phyloP scores from a whole-genome alignment of 2,888 invertebrate species.

The Junonia oenone region DNA sequence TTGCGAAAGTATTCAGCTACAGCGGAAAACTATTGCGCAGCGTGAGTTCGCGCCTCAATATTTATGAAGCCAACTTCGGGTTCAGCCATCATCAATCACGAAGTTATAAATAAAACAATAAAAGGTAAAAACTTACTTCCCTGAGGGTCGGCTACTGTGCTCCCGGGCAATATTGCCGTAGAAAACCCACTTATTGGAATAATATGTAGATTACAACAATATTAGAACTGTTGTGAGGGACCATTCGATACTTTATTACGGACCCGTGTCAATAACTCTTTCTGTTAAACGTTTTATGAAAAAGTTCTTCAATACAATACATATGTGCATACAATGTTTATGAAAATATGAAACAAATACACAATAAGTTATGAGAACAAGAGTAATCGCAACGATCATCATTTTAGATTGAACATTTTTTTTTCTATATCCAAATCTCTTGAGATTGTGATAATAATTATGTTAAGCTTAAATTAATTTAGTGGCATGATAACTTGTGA shows the following conservation, averaged over 20 bases:
- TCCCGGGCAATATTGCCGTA: slow-evolving; percentile 63
- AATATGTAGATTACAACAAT: slow-evolving; percentile 77
- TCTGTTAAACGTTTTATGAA: slow-evolving; percentile 16
- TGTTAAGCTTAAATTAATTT: too few species aligned
- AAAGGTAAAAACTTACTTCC: slow-evolving; percentile 68
- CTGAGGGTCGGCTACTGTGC: slow-evolving; percentile 62
- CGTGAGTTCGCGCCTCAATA: slow-evolving; percentile 67
- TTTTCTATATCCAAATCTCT: too few species aligned
- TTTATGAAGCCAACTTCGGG: slow-evolving; percentile 71
- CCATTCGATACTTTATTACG: slow-evolving; percentile 57
- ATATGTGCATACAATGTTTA: not conserved
- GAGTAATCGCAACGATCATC: too few species aligned
- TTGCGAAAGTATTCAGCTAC: slow-evolving; percentile 31
- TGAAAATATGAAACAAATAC: not conserved
- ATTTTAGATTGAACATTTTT: too few species aligned
- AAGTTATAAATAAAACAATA: slow-evolving; percentile 81
- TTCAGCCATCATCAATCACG: slow-evolving; percentile 76
- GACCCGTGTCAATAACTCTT: slow-evolving; percentile 49
- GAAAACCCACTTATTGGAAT: slow-evolving; percentile 77
- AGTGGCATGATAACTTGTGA: too few species aligned
- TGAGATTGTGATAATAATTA: too few species aligned
- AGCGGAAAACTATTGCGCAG: slow-evolving; percentile 57
- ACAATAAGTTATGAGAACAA: too few species aligned
- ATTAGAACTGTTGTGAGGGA: slow-evolving; percentile 63
- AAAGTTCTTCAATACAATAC: not conserved